A percentile compares a stretch with the other conserved stretches of the same genome.
These are phyloP conservation scores for Caenorhabditis sp. DNA, from an alignment of 2,888 invertebrate species.

Conservation along the genomic window DNA sequence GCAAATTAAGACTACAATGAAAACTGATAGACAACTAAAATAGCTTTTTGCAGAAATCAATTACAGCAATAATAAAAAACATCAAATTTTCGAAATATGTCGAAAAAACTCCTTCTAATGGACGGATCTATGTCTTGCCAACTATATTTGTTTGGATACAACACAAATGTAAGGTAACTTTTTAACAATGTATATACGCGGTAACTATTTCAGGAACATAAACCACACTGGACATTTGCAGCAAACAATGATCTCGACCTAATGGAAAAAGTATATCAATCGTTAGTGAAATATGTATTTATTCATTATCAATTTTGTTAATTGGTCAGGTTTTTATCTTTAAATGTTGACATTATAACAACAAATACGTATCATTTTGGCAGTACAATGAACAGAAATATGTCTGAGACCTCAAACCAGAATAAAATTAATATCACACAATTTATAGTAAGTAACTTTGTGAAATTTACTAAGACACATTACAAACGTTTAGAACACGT, in stretches of 20 bases:
- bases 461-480: too few relatives aligned
- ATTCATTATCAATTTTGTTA: not conserved
- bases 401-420: not conserved
- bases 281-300: slow-evolving; percentile 16
- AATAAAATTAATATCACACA: not conserved
- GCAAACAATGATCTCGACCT: slow-evolving; percentile 30
- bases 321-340: slow-evolving; percentile 30
- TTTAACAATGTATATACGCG: too few relatives aligned
- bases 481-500: slow-evolving; percentile 40
- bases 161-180: slow-evolving; percentile 22
- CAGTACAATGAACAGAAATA: slow-evolving; percentile 23
- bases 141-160: slow-evolving; percentile 39
- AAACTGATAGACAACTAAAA: too few relatives aligned
- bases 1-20: too few relatives aligned
- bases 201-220: slow-evolving; percentile 16
- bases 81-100: slow-evolving; percentile 14
- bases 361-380: slow-evolving; percentile 64
- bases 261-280: slow-evolving; percentile 39
- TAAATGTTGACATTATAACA: slow-evolving; percentile 29
- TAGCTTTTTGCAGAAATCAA: slow-evolving; percentile 6
- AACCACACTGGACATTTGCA: slow-evolving; percentile 55
- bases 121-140: slow-evolving; percentile 54
- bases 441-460: slow-evolving; percentile 31
- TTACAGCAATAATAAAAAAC: not conserved
- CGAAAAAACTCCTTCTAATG: slow-evolving; percentile 7